Conservation (phyloP, 2,888 invertebrate species). For the Andrena hattorfiana region DNA sequence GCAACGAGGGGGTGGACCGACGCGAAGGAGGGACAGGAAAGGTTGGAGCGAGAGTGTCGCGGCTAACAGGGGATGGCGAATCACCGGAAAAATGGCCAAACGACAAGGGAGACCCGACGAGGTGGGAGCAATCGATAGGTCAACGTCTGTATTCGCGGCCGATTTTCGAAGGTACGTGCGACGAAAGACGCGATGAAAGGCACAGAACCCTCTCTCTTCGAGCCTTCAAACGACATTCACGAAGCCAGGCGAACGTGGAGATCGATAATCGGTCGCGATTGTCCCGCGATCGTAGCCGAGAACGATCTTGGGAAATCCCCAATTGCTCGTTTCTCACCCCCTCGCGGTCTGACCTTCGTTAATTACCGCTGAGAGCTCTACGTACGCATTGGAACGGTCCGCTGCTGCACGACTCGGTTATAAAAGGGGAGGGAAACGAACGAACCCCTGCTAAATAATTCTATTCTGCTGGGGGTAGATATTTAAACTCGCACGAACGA, state of each 20-base stretch:
- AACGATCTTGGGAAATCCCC: slow-evolving; percentile 27
- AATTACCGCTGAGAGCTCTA: slow-evolving; percentile 31
- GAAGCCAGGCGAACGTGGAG: background rate
- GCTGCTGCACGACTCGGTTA: background rate
- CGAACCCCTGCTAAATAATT: background rate
- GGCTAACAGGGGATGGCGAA: slow-evolving; percentile 60
- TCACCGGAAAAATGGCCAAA: slow-evolving; percentile 65
- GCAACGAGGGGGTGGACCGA: slow-evolving; percentile 38
- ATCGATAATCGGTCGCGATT: slow-evolving; percentile 38
- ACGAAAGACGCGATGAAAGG: background rate
- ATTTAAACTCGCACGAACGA: background rate
- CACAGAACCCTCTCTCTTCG: background rate
- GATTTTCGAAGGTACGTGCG: slow-evolving; percentile 34
- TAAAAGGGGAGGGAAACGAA: background rate
- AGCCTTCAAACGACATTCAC: slow-evolving; percentile 1
- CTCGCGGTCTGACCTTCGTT: background rate
- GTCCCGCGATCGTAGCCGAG: slow-evolving; percentile 29
- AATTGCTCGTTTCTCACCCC: slow-evolving; percentile 14
- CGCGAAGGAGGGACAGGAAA: slow-evolving; percentile 65
- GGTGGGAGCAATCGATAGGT: slow-evolving; percentile 56
- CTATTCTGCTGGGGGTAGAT: background rate
- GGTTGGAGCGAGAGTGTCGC: slow-evolving; percentile 68
- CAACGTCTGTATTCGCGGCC: slow-evolving; percentile 48
- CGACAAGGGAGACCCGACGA: slow-evolving; percentile 52
- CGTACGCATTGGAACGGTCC: background rate